A percentile compares a stretch with the other conserved stretches of the same genome.
Evolutionary conservation across 1,140 invertebrate species (phyloP).

Genomic region (Homalodisca vitripennis): DNA sequence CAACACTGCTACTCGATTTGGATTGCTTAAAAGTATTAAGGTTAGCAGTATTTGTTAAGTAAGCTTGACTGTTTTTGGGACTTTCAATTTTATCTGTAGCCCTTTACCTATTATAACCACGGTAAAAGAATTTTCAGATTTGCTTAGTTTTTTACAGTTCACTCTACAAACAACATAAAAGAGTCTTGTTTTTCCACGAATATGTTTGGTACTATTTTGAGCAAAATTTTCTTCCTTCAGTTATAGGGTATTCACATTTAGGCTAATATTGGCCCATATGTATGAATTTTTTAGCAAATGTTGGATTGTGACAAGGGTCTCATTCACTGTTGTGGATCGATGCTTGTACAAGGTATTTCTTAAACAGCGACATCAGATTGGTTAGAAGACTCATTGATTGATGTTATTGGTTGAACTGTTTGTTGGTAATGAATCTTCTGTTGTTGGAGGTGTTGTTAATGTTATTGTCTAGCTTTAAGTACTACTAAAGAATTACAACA

Average conservation of each 20-base stretch:
- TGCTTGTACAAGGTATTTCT: not conserved
- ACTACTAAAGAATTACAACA: no score
- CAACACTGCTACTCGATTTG: conserved; percentile 1
- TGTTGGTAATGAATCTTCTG: not conserved
- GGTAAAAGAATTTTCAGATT: conserved; percentile 15
- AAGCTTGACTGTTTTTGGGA: not conserved
- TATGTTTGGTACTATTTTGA: conserved; percentile 24
- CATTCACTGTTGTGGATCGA: conserved; percentile 10
- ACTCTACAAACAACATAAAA: conserved; percentile 20
- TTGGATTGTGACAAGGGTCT: conserved; percentile 9
- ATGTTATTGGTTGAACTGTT: not conserved
- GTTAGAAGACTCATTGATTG: not conserved
- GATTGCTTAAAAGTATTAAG: conserved; percentile 7
- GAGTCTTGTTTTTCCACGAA: conserved; percentile 13
- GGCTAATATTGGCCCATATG: conserved; percentile 13
- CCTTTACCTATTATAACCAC: conserved; percentile 18
- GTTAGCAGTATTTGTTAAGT: conserved; percentile 13
- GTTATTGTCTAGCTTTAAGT: no score
- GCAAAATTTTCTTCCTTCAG: conserved; percentile 9
- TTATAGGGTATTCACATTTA: conserved; percentile 2
- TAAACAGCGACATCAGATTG: not conserved
- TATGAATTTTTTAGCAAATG: not conserved
- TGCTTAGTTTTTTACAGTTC: not conserved
- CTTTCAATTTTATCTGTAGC: conserved; percentile 1
- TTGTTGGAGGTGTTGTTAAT: not conserved